Percentiles rank a stretch among this genome's conserved stretches.
Evolutionary conservation across 2,797 vertebrate genomes (phyloP).

Genomic region (Borostomias antarcticus): DNA sequence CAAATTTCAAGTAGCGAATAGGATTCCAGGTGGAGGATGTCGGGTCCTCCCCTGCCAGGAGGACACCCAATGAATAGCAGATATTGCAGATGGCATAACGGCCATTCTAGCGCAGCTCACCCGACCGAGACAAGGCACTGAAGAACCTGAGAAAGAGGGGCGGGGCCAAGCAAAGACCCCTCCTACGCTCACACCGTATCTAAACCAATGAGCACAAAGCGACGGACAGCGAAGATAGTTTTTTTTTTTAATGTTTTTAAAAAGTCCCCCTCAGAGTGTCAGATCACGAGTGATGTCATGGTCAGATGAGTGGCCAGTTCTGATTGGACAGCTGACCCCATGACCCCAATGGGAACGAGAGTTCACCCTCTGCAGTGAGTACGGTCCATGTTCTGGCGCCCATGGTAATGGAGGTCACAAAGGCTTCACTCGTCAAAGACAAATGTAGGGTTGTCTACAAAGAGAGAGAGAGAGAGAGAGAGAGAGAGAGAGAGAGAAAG

Average conservation of each 20-base stretch:
- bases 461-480: constrained; percentile 8
- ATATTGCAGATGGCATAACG: constrained; percentile 23
- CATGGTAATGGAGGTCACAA: constrained; percentile 28
- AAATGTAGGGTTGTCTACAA: constrained; percentile 44
- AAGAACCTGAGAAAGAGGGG: constrained; percentile 45
- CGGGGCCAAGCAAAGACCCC: constrained; percentile 19
- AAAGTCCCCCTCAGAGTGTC: background rate
- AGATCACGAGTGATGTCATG: no score
- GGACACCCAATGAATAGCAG: constrained; percentile 43
- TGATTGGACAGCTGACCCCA: background rate
- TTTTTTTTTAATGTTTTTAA: no score
- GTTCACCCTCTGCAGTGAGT: no score
- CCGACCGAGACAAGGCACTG: constrained; percentile 69
- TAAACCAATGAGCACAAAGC: constrained; percentile 4
- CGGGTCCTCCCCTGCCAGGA: constrained; percentile 34
- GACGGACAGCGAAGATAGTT: background rate
- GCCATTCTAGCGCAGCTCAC: constrained; percentile 29
- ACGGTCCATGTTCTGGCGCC: constrained; percentile 26
- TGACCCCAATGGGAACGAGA: background rate
- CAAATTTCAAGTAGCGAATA: constrained; percentile 58
- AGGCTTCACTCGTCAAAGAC: constrained; percentile 24
- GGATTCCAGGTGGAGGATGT: constrained; percentile 27
- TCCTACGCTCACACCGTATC: background rate
- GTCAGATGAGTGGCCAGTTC: no score
- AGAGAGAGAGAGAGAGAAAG: background rate